A percentile compares a stretch with the other conserved stretches of the same genome.
Conservation (phyloP, 2,888 invertebrate species). For the Invenusta paracnida region DNA sequence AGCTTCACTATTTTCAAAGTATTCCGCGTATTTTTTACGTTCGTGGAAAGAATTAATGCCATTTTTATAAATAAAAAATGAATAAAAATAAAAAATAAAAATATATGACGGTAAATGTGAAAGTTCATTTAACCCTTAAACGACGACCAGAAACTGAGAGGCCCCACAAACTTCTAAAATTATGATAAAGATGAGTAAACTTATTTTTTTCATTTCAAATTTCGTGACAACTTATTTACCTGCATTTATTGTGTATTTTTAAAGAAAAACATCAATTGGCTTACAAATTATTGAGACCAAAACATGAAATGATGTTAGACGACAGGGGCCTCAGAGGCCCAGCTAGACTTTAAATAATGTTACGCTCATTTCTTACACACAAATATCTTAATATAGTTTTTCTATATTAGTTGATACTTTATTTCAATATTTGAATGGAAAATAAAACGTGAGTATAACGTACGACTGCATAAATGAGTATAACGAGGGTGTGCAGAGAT, state of each 20-base stretch:
- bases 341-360: conserved; percentile 1
- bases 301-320: background rate
- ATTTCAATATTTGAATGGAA: background rate
- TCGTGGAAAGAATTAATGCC: too few species aligned
- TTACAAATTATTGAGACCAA: background rate
- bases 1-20: too few species aligned
- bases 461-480: too few species aligned
- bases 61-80: too few species aligned
- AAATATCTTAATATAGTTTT: conserved; percentile 18
- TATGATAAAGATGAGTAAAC: background rate
- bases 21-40: too few species aligned
- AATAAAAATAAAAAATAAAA: too few species aligned
- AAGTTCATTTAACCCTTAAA: conserved; percentile 20
- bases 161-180: background rate
- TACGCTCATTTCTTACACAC: background rate
- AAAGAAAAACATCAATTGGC: conserved; percentile 9
- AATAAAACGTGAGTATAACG: too few species aligned
- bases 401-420: conserved; percentile 16
- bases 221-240: background rate
- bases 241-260: conserved; percentile 17
- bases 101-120: too few species aligned
- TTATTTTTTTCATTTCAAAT: conserved; percentile 1
- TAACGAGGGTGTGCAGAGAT: too few species aligned
- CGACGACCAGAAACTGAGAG: background rate
- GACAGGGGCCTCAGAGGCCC: background rate